These are phyloP conservation scores for Sakesphorus luctuosus DNA, from an alignment of 2,113 vertebrate genomes.

Conservation along the genomic window DNA sequence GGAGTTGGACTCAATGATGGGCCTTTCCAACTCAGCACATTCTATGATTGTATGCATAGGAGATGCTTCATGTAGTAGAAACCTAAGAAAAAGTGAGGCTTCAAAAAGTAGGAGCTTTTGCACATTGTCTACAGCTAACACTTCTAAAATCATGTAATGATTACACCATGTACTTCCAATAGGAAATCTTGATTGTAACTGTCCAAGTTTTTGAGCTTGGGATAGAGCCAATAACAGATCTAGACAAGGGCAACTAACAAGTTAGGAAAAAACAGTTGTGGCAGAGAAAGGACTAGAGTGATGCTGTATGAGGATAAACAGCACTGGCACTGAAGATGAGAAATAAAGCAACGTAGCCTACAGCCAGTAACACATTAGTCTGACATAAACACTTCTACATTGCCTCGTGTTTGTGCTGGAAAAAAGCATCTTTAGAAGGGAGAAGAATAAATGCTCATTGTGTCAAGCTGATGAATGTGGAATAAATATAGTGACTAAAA, in stretches of 20 bases:
- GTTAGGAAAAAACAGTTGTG: background rate
- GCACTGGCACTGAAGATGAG: background rate
- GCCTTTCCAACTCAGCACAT: background rate
- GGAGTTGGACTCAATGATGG: background rate
- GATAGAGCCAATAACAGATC: background rate
- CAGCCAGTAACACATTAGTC: background rate
- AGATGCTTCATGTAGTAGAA: background rate
- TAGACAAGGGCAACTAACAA: background rate
- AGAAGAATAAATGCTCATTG: background rate
- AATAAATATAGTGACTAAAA: background rate
- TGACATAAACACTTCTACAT: accelerated
- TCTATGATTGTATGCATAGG: background rate
- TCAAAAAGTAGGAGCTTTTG: background rate
- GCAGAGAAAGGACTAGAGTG: background rate
- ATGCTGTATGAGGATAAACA: background rate
- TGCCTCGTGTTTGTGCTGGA: background rate
- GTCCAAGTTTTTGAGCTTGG: background rate
- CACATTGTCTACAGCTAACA: background rate
- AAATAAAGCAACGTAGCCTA: background rate
- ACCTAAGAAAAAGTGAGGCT: background rate
- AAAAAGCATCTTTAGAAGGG: background rate
- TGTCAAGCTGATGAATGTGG: background rate
- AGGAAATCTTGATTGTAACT: background rate
- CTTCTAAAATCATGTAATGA: background rate
- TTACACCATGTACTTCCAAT: background rate